Percentiles rank a stretch among this genome's conserved stretches.
phyloP scores from a whole-genome alignment of 2,888 invertebrate genomes.

The Pseudanteris insignis region DNA sequence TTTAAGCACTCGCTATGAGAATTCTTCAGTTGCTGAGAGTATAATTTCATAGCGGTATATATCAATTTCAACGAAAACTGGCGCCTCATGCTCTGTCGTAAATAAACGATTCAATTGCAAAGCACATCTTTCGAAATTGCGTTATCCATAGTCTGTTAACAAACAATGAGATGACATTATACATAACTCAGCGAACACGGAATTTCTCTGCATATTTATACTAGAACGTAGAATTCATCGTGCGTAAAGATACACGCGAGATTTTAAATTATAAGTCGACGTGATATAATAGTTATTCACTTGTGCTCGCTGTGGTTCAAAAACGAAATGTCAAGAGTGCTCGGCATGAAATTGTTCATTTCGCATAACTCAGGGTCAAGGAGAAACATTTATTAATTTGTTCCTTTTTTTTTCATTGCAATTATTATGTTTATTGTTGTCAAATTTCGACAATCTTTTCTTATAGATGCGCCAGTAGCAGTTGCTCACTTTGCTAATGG shows the following conservation, averaged over 20 bases:
- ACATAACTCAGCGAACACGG: constrained; percentile 23
- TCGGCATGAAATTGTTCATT: constrained; percentile 25
- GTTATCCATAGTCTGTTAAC: constrained; percentile 35
- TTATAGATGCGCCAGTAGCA: constrained; percentile 82
- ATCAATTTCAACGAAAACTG: constrained; percentile 30
- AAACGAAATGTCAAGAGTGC: constrained; percentile 16
- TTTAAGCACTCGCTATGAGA: constrained; percentile 10
- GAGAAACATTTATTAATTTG: constrained; percentile 17
- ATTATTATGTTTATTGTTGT: no score
- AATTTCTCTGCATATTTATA: constrained; percentile 34
- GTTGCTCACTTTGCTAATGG: constrained; percentile 74
- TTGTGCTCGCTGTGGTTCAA: constrained; percentile 12
- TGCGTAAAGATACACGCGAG: constrained; percentile 4
- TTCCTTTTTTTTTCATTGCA: constrained; percentile 14
- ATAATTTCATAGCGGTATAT: constrained; percentile 20
- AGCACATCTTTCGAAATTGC: constrained; percentile 27
- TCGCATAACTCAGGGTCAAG: constrained; percentile 19
- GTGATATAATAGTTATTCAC: constrained; percentile 20
- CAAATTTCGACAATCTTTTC: constrained; percentile 3
- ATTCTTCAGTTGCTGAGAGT: constrained; percentile 24
- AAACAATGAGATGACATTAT: constrained; percentile 30
- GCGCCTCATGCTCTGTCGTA: constrained; percentile 11
- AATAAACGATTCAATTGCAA: constrained; percentile 33
- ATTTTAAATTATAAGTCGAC: constrained; percentile 34
- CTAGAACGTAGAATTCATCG: constrained; percentile 2